Evolutionary conservation across 30 jellyfish, hydroid and myxozoan genomes (phyloP), one percentile per base, ranked within the genome.

Genomic region (Phacellophora camtschatica): DNA sequence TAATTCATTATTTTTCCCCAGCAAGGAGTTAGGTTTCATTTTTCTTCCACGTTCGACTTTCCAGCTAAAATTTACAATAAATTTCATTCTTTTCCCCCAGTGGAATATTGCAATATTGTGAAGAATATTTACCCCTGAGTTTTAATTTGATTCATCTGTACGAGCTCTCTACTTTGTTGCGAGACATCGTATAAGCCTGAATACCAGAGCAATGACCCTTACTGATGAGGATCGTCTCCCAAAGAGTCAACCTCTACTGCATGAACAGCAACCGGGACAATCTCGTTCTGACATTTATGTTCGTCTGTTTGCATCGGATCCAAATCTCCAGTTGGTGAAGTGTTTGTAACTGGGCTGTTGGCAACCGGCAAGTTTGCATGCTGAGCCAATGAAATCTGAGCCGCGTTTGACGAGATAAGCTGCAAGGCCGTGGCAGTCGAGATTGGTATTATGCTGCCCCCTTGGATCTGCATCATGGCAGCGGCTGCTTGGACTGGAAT

Each of bases 401-500:
- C 88, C 29, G 88, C 89, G 48, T 66, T 69, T 23, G 96, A 74
- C 0, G 96, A 62, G 35, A 85, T 85, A 31, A 85, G 86, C 76
- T 85, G 96, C 74, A 82, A 41, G 11, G 94, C 86, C 13, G 94
- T 82, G 20, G 84, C 96, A 9, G 86, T 85, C 31, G 96, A 69
- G 0, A 85, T 85, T 0, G 96, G 96, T 74, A 85, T 85, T 74
- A 85, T 85, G 33, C 49, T 85, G 18, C 96, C 96, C 2, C 98
- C 98, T 65, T 90, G 98, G 10, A 90, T 90, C 88, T 90, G 98
- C 98, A 90, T 90, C 98, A 90, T 90, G 5, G 98, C 98, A 5
- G 98, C 98, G 0, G 98, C 98, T 0, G 98, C 96, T 41, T 87
- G 98, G 5, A 90, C 96, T 1, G 98, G 98, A 18, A 90, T 90